Conservation (phyloP, 2,113 vertebrate genomes). For the Cyprinodon brontotheroides region DNA sequence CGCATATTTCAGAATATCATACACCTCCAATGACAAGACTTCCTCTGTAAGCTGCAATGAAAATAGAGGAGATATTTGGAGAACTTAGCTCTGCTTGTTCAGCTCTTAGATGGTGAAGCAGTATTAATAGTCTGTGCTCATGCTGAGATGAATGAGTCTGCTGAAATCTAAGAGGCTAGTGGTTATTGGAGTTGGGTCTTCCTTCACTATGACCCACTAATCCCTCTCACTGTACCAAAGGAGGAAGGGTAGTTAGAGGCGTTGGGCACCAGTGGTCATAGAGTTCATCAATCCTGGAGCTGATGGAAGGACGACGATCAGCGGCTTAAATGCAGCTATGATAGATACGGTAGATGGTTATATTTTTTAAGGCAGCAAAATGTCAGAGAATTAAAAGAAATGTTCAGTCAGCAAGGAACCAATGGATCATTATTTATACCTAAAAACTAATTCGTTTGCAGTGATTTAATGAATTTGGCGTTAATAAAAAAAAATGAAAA, state of each 20-base stretch:
- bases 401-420: too few relatives aligned
- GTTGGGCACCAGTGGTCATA: background rate
- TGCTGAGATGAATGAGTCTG: slow-evolving; percentile 21
- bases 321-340: background rate
- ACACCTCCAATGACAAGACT: background rate
- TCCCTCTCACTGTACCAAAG: background rate
- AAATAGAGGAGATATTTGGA: background rate
- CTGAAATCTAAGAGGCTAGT: background rate
- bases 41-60: background rate
- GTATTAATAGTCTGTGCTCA: slow-evolving; percentile 27
- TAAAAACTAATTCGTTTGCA: too few relatives aligned
- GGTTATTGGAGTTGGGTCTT: slow-evolving; percentile 7
- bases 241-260: background rate
- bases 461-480: too few relatives aligned
- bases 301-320: too few relatives aligned
- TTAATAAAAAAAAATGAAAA: too few relatives aligned
- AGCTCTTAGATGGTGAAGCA: background rate
- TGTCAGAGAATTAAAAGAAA: too few relatives aligned
- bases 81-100: background rate
- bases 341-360: background rate
- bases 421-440: too few relatives aligned
- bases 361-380: too few relatives aligned
- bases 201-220: slow-evolving; percentile 33
- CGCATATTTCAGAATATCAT: background rate
- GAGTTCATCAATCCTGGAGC: background rate